Percentiles rank a stretch among this genome's conserved stretches.
Evolutionary conservation across 2,888 invertebrate genomes (phyloP).

Genomic region (Sminthurides aquaticus): DNA sequence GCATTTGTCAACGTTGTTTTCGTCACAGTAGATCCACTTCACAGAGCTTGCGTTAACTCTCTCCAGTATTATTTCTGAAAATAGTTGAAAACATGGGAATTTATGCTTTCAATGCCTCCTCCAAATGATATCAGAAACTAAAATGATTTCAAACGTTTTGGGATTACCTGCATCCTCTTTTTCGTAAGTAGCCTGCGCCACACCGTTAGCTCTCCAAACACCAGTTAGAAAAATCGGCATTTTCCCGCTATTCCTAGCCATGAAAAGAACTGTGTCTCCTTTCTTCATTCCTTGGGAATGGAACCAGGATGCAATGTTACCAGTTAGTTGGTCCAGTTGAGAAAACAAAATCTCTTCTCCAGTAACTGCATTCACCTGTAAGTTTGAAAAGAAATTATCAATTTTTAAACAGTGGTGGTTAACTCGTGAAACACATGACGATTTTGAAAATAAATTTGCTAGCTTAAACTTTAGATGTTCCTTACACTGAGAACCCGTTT

Average conservation of each 20-base stretch:
- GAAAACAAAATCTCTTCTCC: neutral
- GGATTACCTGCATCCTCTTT: neutral
- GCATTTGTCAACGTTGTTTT: neutral
- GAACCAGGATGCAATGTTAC: neutral
- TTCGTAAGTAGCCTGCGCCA: neutral
- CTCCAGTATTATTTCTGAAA: neutral
- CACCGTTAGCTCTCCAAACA: neutral
- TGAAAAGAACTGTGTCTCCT: neutral
- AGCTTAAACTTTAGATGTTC: too few relatives aligned
- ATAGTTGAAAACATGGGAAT: neutral
- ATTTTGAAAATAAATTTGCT: too few relatives aligned
- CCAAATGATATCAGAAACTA: neutral
- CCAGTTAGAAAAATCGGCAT: neutral
- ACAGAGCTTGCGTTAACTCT: neutral
- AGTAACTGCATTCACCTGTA: neutral
- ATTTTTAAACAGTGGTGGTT: too few relatives aligned
- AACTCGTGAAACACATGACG: too few relatives aligned
- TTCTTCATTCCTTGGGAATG: neutral
- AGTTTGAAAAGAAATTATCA: too few relatives aligned
- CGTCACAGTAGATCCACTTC: neutral
- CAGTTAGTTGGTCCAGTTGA: neutral
- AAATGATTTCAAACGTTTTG: neutral
- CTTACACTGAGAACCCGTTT: too few relatives aligned
- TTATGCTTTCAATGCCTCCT: neutral
- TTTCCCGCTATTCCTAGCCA: neutral